Base-by-base conservation (phyloP, 2,113 vertebrate species). In the Phrynosoma blainvillii region DNA sequence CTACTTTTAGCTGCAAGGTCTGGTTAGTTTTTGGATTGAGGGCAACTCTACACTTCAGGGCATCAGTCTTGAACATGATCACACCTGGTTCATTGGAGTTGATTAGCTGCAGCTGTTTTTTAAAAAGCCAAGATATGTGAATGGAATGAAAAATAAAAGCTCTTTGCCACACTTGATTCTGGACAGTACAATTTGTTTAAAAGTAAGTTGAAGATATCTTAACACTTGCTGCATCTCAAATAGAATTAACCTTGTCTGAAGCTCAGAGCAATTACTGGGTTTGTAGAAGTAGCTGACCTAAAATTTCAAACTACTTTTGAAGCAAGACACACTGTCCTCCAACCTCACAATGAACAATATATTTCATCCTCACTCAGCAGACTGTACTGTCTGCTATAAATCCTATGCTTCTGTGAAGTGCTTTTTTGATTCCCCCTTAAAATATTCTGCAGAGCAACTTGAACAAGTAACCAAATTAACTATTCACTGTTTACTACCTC, bases 1-100 rank as follows among this genome's bases (percentile, higher is more conserved):
- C 99, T 92, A 99, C 99, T 97, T 99, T 99, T 75, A 99, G 97
- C 93, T 99, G 99, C 95, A 99, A 96, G 1, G 99, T 99, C 95
- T 99, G 98, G 93, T 99, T 99, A 91, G 98, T 99, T 96, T 99
- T 98, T 88, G 98, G 98, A 96, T 99, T 99, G 87, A 99, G 97
- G 87, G 99, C 99, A 90, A 99, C 99, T 75, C 99, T 97, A 92
- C 99, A 99, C 94, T 99, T 99, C 86, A 99, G 96, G 62, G 98
- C 98, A 66, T 99, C 99, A 0, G 99, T 99, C 94, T 99, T 99
- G 96, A 99, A 99, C 98, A 99, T 99, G 93, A 99, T 99, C 40
- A 99, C 99, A 27, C 99, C 99, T 0, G 98, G 99, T 96, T 99
- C 99, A 54, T 98, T 99, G 86, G 99, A 99, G 95, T 99, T 99